These are phyloP conservation scores for Odontamblyopus lacepedii DNA, from an alignment of 2,797 vertebrate species.

Conservation along the genomic window DNA sequence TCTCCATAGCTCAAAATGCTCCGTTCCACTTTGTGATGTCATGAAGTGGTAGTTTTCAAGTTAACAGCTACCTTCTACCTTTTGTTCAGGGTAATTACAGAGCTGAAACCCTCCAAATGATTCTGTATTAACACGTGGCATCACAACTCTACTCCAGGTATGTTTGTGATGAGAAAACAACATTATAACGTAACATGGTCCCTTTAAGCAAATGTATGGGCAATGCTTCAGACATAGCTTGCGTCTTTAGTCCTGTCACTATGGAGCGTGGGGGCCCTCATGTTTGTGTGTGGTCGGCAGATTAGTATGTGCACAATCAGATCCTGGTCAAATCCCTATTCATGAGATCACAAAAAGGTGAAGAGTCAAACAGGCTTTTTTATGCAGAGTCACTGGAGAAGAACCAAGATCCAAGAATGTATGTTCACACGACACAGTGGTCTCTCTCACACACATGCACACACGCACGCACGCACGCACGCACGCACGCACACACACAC, in stretches of 20 bases:
- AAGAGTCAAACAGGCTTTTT: constrained; percentile 59
- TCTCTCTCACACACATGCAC: not conserved
- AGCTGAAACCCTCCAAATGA: too few species aligned
- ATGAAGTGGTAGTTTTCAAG: too few species aligned
- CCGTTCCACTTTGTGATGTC: too few species aligned
- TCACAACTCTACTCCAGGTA: too few species aligned
- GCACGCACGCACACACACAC: too few species aligned
- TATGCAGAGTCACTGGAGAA: constrained; percentile 39
- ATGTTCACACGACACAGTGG: constrained; percentile 9
- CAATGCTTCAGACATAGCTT: not conserved
- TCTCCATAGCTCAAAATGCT: too few species aligned
- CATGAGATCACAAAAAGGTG: constrained; percentile 49
- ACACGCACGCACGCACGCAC: not conserved
- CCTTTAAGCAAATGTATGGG: too few species aligned
- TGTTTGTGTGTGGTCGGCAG: constrained; percentile 25
- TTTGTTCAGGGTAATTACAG: too few species aligned
- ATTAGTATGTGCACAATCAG: constrained; percentile 42
- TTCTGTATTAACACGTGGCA: too few species aligned
- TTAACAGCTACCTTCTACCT: too few species aligned
- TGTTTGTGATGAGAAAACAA: too few species aligned
- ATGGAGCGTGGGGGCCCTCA: constrained; percentile 3
- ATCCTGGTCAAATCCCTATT: constrained; percentile 36
- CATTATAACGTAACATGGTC: too few species aligned
- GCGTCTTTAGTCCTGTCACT: not conserved
- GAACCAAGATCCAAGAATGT: constrained; percentile 58